A percentile compares a stretch with the other conserved stretches of the same genome.
phyloP scores from a whole-genome alignment of 2,113 vertebrate genomes.

The Ceyx margarethae region DNA sequence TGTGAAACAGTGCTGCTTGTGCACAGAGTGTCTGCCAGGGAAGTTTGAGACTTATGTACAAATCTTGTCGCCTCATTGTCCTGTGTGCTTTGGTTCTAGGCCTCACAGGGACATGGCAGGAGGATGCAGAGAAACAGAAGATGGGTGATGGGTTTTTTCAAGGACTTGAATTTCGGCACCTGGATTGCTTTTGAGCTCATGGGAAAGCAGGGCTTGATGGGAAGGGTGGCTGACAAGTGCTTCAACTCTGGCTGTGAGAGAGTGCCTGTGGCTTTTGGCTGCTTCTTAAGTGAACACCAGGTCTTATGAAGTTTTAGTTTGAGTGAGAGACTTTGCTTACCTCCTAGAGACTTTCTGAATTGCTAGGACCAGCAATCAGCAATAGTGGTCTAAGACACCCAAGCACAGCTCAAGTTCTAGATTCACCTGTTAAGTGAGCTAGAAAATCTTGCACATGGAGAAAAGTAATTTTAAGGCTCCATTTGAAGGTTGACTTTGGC shows the following conservation, averaged over 20 bases:
- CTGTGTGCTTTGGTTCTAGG: not conserved
- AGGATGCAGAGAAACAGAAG: not conserved
- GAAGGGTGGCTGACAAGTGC: not conserved
- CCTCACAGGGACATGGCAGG: not conserved
- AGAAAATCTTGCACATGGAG: not conserved
- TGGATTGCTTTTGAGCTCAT: not conserved
- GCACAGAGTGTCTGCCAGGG: not conserved
- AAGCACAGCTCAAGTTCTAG: not conserved
- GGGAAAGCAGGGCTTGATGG: not conserved
- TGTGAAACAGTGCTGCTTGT: not conserved
- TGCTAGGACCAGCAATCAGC: rapidly evolving
- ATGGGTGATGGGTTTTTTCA: not conserved
- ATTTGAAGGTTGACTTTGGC: not conserved
- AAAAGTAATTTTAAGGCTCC: not conserved
- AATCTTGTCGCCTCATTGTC: not conserved
- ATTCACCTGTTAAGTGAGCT: not conserved
- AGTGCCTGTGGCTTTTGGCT: not conserved
- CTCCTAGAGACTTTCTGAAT: not conserved
- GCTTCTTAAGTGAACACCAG: not conserved
- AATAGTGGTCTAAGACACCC: rapidly evolving
- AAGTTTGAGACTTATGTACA: not conserved
- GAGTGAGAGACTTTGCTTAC: not conserved
- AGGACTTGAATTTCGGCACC: not conserved
- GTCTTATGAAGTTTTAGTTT: not conserved
- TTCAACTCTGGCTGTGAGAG: not conserved